phyloP scores from a whole-genome alignment of 2,113 vertebrate genomes.

The Mastomys natalensis region DNA sequence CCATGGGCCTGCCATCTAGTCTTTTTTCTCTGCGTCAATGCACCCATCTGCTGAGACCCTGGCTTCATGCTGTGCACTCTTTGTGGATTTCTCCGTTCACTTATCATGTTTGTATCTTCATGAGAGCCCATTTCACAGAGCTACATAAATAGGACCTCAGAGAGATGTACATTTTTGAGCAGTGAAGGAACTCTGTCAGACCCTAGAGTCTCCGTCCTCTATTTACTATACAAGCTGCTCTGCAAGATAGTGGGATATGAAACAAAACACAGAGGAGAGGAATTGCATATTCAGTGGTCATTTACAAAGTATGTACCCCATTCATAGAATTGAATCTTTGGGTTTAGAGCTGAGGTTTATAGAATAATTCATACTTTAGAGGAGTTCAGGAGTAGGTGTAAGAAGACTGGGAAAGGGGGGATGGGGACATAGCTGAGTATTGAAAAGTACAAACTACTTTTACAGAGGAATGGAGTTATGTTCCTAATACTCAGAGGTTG shows the following conservation, averaged over 20 bases:
- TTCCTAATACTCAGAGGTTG: not conserved
- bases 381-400: not conserved
- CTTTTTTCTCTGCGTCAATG: too few relatives aligned
- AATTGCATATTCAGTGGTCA: not conserved
- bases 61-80: rapidly evolving
- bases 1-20: not conserved
- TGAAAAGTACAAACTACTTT: too few relatives aligned
- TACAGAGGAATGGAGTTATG: not conserved
- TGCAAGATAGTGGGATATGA: not conserved
- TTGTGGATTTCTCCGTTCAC: not conserved
- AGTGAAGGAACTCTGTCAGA: not conserved
- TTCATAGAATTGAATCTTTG: rapidly evolving
- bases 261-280: not conserved
- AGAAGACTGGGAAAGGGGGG: not conserved
- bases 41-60: not conserved
- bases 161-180: not conserved
- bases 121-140: not conserved
- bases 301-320: not conserved
- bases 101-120: not conserved
- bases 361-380: not conserved
- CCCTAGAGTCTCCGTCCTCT: not conserved
- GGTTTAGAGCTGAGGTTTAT: not conserved
- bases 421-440: too few relatives aligned
- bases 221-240: not conserved
- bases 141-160: not conserved